Evolutionary conservation across 1,140 invertebrate genomes (phyloP).

Genomic region (Dendroctonus valens): DNA sequence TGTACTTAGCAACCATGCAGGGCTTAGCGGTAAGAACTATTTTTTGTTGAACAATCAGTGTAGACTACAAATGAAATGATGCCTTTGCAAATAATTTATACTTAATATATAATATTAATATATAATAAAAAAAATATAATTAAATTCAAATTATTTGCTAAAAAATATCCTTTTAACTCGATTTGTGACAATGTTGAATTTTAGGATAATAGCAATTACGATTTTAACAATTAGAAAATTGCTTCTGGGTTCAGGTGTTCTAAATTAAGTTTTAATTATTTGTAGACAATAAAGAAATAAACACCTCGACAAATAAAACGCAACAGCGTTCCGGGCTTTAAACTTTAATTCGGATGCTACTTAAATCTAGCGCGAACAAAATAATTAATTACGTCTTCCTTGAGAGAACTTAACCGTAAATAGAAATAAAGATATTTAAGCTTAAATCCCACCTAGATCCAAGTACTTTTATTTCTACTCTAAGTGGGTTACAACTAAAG

Average conservation of each 20-base stretch:
- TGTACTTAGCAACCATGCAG: constrained; percentile 86
- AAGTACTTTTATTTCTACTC: constrained; percentile 10
- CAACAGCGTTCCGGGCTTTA: not conserved
- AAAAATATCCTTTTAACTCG: too few relatives aligned
- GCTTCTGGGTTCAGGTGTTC: too few relatives aligned
- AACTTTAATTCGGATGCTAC: constrained; percentile 17
- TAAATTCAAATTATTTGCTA: too few relatives aligned
- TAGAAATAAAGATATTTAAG: constrained; percentile 17
- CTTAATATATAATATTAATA: too few relatives aligned
- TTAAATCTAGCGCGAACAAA: constrained; percentile 18
- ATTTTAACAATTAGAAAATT: too few relatives aligned
- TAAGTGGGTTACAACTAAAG: constrained; percentile 6
- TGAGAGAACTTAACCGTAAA: constrained; percentile 7
- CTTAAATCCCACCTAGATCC: constrained; percentile 9
- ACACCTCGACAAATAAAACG: constrained; percentile 3
- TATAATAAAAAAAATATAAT: too few relatives aligned
- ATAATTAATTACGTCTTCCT: constrained; percentile 21
- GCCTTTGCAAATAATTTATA: too few relatives aligned
- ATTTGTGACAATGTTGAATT: too few relatives aligned
- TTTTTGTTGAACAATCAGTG: not conserved
- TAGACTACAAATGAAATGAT: too few relatives aligned
- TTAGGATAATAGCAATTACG: too few relatives aligned
- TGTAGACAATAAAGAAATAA: constrained; percentile 7
- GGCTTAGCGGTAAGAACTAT: constrained; percentile 72
- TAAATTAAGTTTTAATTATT: too few relatives aligned